Conservation (phyloP, 2,113 vertebrate genomes). For the Protomyctophum bolini region DNA sequence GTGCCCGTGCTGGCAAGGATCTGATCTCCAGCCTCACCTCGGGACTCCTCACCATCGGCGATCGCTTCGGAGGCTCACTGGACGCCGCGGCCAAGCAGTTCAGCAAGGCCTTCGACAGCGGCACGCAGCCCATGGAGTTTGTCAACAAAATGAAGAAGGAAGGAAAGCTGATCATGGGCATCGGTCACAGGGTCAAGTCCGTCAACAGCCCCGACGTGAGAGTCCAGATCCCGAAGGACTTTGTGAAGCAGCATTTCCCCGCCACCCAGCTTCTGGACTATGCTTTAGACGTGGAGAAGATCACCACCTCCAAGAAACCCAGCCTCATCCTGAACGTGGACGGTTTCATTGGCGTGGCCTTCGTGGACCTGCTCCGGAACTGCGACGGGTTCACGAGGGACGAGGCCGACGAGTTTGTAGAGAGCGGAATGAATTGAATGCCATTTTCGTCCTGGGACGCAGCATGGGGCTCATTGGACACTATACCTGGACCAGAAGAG, state of each 20-base stretch:
- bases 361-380: slow-evolving; percentile 91
- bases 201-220: slow-evolving; percentile 99
- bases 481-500: slow-evolving; percentile 99
- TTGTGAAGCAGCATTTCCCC: slow-evolving; percentile 92
- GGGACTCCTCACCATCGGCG: slow-evolving; percentile 95
- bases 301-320: slow-evolving; percentile 98
- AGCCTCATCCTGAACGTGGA: slow-evolving; percentile 98
- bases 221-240: slow-evolving; percentile 97
- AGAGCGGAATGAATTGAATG: slow-evolving; percentile 96
- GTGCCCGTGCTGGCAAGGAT: slow-evolving; percentile 96
- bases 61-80: slow-evolving; percentile 95
- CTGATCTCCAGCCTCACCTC: slow-evolving; percentile 97
- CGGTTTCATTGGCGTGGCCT: slow-evolving; percentile 93
- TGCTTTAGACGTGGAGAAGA: slow-evolving; percentile 95
- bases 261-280: slow-evolving; percentile 93
- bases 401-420: slow-evolving; percentile 97
- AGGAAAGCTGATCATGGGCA: slow-evolving; percentile 97
- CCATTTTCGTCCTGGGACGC: slow-evolving; percentile 95
- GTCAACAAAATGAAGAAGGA: slow-evolving; percentile 99
- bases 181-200: slow-evolving; percentile 96
- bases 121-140: slow-evolving; percentile 98
- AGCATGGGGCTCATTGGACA: slow-evolving; percentile 99
- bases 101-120: slow-evolving; percentile 97
- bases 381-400: slow-evolving; percentile 97
- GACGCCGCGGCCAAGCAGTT: slow-evolving; percentile 98